These are phyloP conservation scores for Andrena chrysosceles DNA, from an alignment of 2,888 invertebrate genomes.

Conservation along the genomic window DNA sequence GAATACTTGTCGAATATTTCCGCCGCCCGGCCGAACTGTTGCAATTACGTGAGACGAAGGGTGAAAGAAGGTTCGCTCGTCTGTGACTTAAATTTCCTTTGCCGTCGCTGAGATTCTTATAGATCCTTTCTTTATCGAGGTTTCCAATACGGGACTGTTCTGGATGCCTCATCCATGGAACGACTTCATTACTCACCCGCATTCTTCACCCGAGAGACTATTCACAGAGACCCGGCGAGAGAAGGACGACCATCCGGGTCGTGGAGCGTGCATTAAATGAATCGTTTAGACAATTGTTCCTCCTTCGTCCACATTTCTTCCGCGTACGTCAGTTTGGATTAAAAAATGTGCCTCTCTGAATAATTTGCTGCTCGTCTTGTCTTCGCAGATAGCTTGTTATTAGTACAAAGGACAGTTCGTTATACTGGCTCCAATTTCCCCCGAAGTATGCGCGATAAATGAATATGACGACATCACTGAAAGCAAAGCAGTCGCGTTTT, in stretches of 20 bases:
- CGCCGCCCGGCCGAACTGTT: constrained; percentile 3
- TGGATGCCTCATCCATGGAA: constrained; percentile 48
- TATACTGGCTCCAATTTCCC: not conserved
- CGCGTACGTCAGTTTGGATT: not conserved
- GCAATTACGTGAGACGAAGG: constrained; percentile 28
- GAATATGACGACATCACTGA: too few relatives aligned
- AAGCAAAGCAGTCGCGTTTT: too few relatives aligned
- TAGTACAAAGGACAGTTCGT: not conserved
- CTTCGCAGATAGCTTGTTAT: not conserved
- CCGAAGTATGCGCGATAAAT: too few relatives aligned
- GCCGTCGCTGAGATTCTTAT: constrained; percentile 28
- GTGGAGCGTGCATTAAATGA: constrained; percentile 44
- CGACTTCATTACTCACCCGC: constrained; percentile 71
- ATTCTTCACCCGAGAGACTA: constrained; percentile 53
- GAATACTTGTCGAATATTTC: constrained; percentile 10
- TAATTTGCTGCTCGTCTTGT: constrained; percentile 7
- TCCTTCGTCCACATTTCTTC: not conserved
- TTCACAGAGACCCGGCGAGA: constrained; percentile 49
- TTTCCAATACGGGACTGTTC: constrained; percentile 65
- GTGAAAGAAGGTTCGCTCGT: constrained; percentile 12
- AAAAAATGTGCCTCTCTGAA: constrained; percentile 1
- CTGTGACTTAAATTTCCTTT: constrained; percentile 43
- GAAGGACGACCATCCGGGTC: constrained; percentile 30
- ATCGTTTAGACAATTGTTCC: constrained; percentile 40
- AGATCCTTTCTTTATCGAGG: constrained; percentile 26